Percentiles rank a stretch among this genome's conserved stretches.
Conservation (phyloP, 1,140 invertebrate species). For the Radopholus similis region DNA sequence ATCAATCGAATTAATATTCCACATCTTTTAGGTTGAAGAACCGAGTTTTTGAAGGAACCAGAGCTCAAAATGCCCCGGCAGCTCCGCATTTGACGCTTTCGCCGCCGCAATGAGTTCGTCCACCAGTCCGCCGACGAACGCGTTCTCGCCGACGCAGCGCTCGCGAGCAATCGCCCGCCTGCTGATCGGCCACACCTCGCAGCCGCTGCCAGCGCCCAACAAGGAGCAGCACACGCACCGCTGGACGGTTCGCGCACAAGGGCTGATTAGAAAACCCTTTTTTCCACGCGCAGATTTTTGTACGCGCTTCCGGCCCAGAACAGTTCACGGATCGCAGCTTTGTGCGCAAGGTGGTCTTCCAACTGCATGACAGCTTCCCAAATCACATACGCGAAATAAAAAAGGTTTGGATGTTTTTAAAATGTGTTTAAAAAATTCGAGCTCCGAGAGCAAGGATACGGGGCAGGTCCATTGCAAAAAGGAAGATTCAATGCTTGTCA, state of each 20-base stretch:
- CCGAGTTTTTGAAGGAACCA: no score
- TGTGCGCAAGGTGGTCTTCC: slow-evolving; percentile 13
- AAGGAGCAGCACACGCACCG: neutral
- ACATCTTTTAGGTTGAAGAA: no score
- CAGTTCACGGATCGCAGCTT: slow-evolving; percentile 13
- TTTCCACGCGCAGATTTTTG: slow-evolving; percentile 1
- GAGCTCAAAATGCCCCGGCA: no score
- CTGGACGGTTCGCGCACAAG: slow-evolving; percentile 17
- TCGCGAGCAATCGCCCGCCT: slow-evolving; percentile 5
- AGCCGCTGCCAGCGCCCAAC: neutral
- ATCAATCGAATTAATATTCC: no score
- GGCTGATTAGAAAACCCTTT: neutral
- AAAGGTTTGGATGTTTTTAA: slow-evolving; percentile 3
- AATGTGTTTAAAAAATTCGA: neutral
- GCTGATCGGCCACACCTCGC: slow-evolving; percentile 3
- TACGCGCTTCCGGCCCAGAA: slow-evolving; percentile 2
- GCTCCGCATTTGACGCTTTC: no score
- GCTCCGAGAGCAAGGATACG: no score
- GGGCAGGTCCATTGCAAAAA: no score
- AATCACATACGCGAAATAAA: slow-evolving; percentile 1
- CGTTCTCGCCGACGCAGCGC: neutral
- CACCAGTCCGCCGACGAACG: neutral
- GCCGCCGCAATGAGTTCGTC: no score
- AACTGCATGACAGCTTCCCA: slow-evolving; percentile 11
- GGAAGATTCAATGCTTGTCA: no score